phyloP scores from a whole-genome alignment of 2,113 vertebrate genomes.

The Leiothrix lutea region DNA sequence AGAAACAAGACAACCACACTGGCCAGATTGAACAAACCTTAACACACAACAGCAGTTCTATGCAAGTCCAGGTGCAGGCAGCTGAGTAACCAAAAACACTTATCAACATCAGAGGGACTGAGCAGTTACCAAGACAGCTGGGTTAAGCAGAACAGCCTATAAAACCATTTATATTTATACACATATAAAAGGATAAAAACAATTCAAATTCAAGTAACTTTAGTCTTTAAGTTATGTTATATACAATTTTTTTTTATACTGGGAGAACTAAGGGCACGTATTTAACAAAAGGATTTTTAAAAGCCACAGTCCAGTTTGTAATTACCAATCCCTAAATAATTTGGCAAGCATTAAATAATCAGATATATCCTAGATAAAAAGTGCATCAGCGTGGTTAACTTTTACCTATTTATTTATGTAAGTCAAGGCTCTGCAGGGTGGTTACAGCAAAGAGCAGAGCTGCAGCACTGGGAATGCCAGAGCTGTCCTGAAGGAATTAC shows the following conservation, averaged over 20 bases:
- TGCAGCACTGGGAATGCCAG: neutral
- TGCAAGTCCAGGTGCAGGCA: conserved; percentile 24
- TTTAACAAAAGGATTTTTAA: conserved; percentile 24
- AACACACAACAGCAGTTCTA: conserved; percentile 55
- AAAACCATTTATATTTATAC: conserved; percentile 53
- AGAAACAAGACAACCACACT: neutral
- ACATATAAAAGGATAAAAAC: conserved; percentile 62
- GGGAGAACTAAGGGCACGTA: neutral
- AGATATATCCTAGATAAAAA: conserved; percentile 16
- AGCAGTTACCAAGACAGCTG: conserved; percentile 31
- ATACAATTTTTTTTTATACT: conserved; percentile 25
- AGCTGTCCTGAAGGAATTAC: neutral
- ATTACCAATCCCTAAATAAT: conserved; percentile 23
- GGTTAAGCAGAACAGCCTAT: conserved; percentile 45
- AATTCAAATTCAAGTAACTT: conserved; percentile 71
- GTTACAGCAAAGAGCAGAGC: neutral
- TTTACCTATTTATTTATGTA: neutral
- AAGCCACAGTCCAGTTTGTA: conserved; percentile 21
- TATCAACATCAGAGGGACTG: neutral
- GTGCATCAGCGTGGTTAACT: conserved; percentile 19
- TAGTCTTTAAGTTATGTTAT: conserved; percentile 64
- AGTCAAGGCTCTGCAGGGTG: neutral
- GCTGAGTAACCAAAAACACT: conserved; percentile 20
- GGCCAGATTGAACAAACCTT: conserved; percentile 32
- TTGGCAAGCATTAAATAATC: conserved; percentile 69